These are phyloP conservation scores for Cricetomys ansorgei DNA, from an alignment of 2,113 vertebrate species.

Conservation along the genomic window DNA sequence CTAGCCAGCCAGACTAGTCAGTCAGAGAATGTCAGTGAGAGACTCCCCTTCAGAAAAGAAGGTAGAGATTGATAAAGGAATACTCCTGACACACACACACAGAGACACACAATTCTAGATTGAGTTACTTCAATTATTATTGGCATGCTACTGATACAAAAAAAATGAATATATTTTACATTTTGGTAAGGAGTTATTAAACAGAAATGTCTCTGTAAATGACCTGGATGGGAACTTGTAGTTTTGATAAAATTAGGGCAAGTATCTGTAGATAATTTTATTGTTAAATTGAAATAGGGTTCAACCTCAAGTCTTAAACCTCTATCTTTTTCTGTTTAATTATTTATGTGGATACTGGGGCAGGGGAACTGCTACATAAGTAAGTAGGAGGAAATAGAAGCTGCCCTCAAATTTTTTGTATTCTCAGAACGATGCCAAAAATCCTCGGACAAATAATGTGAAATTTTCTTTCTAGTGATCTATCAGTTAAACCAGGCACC, in stretches of 20 bases:
- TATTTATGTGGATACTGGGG: constrained; percentile 9
- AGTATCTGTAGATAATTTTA: background rate
- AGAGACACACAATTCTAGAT: background rate
- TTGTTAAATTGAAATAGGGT: background rate
- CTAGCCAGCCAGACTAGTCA: background rate
- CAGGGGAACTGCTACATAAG: background rate
- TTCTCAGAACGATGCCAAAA: constrained; percentile 23
- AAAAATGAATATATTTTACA: constrained; percentile 17
- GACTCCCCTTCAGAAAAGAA: background rate
- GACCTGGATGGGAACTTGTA: background rate
- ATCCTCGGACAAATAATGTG: background rate
- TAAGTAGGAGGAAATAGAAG: background rate
- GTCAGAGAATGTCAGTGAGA: background rate
- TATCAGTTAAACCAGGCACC: background rate
- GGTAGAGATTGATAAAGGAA: background rate
- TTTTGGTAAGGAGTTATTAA: constrained; percentile 39
- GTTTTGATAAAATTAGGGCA: constrained; percentile 57
- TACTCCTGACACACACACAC: background rate
- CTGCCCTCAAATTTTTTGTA: background rate
- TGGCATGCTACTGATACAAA: constrained; percentile 25
- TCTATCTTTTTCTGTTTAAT: background rate
- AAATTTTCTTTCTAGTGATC: background rate
- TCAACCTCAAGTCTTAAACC: constrained; percentile 26
- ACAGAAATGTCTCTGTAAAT: constrained; percentile 21
- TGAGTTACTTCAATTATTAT: constrained; percentile 36